Base-by-base conservation (phyloP, 2,113 vertebrate species). In the Alosa alosa region DNA sequence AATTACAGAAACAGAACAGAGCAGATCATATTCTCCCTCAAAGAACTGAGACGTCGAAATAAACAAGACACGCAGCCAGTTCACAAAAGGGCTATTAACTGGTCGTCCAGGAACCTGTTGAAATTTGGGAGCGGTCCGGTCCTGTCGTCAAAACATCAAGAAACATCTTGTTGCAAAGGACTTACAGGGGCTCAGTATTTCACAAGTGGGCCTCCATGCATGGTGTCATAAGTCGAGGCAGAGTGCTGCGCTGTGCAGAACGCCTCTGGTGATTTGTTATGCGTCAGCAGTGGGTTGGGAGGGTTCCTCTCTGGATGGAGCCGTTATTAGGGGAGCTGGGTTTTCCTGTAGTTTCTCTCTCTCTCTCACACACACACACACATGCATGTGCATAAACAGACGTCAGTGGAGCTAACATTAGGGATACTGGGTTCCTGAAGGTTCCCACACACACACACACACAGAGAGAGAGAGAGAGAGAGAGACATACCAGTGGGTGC, bases 371-470 rank as follows among this genome's bases (percentile, higher is more conserved):
- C 60, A 22, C 20, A 64, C 60, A 64, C 15, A 11, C 9, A 45
- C 20, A 50, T 6, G 17, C 6, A 55, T 22, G n/a, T 2, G 52
- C 52, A 49, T 3, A 85, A 18, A 81, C 84, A 81, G 20, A 68
- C 10, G 60, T 72, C 64, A 72, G 25, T 72, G 25, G 64, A 72
- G 64, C n/a, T n/a, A n/a, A 68, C n/a, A 25, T 68, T 25, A 68
- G 20, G 60, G 5, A 25, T 68, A 25, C 22, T 68, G 25, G 64
- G n/a, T 25, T 72, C 8, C 25, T 25, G n/a, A 31, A 72, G 25
- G 64, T 31, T 41, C 82, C 25, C 82, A 36, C 82, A 75, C 41
- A 60, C 81, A 49, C 82, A 78, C 55, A 72, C 64, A 31, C 64
- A 72, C 64, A n/a, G n/a, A n/a, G n/a, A n/a, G n/a, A n/a, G n/a